Base-by-base conservation (phyloP, 2,888 invertebrate species). In the Chelonus formosanus region DNA sequence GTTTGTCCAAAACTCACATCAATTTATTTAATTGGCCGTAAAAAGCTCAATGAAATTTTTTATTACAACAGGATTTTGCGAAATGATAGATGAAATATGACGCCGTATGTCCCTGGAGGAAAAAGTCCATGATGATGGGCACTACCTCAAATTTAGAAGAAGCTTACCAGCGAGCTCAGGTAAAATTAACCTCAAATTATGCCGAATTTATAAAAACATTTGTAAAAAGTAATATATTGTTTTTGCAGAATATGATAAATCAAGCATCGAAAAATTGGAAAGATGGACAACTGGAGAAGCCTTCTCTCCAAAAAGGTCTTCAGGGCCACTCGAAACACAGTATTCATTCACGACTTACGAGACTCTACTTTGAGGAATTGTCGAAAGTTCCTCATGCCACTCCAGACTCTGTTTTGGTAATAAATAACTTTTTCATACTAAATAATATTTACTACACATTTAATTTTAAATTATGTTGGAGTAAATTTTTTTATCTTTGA, bases 111-210 rank as follows among this genome's bases (percentile, higher is more conserved):
- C 75, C 67, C 67, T 70, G 40, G 40, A 40, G 40, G 40, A 40
- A 73, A 73, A 69, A 73, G 73, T 70, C 69, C 77, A 83, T 78
- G 80, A 84, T 84, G 83, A 82, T 82, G 74, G 82, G 80, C 74
- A 75, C 80, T 75, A 74, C 78, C 70, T 78, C 76, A 73, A 79
- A 74, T 68, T 78, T 84, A 70, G 83, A 84, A 74, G 82, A 83
- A 74, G 83, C 83, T 76, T 84, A 79, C 75, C 76, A 75, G 70
- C 81, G 81, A 75, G 83, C 83, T 74, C 82, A 83, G 82, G 83
- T 84, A 71, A 6, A 56, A 32, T 31, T 7, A 40, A n/a, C 7
- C 8, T 55, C 3, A 55, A 36, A 40, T 10, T 35, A 43, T 4
- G 34, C 34, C 36, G n/a, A 6, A 10, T 55, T 36, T 35, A n/a